Base-by-base conservation (phyloP, 2,113 vertebrate genomes). In the Sander lucioperca region DNA sequence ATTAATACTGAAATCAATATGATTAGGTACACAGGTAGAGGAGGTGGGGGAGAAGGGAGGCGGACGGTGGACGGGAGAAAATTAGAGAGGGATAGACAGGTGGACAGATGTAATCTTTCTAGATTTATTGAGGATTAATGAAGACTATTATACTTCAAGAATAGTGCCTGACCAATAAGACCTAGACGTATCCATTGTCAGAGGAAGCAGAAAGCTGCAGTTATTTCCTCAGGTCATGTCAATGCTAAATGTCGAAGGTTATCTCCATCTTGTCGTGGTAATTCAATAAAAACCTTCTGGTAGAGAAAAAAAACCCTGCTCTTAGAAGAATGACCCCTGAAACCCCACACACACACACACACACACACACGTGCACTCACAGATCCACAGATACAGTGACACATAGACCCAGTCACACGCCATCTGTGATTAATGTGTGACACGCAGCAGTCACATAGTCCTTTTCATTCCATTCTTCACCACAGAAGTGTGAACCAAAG, bases 251-350 rank as follows among this genome's bases (percentile, higher is more conserved):
- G 77, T 89, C 68, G 79, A 64, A 86, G 87, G 90, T 92, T 90
- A 94, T 94, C 90, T 73, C 66, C 33, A 66, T 48, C 62, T 65
- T 72, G 74, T 79, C 75, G 70, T 51, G 53, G 66, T 86, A 88
- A 93, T 91, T 93, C 76, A 93, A 92, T 92, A 80, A 86, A 86
- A 91, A 69, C 25, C 82, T 61, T 80, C 5, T 36, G n/a, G 62
- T n/a, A 5, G 11, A 48, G 73, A 58, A 74, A 36, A 51, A 43
- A 54, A 45, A 11, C 10, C 33, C 33, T 2, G 30, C 70, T 68
- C 27, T 83, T 19, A 67, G 51, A 74, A 74, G 67, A 89, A 50
- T 63, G 72, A 83, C 74, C 82, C 53, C 62, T 23, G 48, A 59
- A 74, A 74, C 4, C 30, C 30, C 30, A 48, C 16, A 21, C 30